phyloP scores from a whole-genome alignment of 2,113 vertebrate species.

The Hippocampus zosterae region DNA sequence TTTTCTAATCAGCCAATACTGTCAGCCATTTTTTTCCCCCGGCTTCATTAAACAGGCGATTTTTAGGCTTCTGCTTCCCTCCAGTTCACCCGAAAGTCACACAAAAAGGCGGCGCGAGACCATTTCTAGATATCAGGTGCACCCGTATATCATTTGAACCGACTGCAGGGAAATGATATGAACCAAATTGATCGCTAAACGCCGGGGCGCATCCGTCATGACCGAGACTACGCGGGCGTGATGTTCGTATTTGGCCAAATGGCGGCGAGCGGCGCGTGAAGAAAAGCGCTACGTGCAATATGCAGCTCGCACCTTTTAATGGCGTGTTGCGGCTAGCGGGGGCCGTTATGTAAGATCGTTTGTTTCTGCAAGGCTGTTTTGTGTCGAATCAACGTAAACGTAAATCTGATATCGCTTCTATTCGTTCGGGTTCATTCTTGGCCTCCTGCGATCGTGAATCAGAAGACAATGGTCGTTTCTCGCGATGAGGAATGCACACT shows the following conservation, averaged over 20 bases:
- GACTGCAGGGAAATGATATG: background rate
- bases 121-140: constrained; percentile 14
- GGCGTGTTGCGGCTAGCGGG: no score
- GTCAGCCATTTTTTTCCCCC: constrained; percentile 3
- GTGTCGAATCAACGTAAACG: no score
- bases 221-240: background rate
- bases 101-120: constrained; percentile 4
- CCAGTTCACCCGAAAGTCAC: constrained; percentile 16
- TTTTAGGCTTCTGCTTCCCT: constrained; percentile 22
- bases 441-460: no score
- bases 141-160: constrained; percentile 24
- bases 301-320: no score
- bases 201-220: background rate
- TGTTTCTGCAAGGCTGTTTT: no score
- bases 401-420: no score
- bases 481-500: no score
- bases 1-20: constrained; percentile 43
- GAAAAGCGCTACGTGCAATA: background rate
- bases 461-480: no score
- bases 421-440: no score
- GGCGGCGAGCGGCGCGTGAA: background rate
- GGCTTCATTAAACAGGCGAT: constrained; percentile 30
- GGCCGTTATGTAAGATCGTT: no score
- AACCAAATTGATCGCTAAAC: background rate
- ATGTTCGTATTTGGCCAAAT: background rate